Evolutionary conservation across 2,113 vertebrate genomes (phyloP).

Genomic region (Nothocercus julius): DNA sequence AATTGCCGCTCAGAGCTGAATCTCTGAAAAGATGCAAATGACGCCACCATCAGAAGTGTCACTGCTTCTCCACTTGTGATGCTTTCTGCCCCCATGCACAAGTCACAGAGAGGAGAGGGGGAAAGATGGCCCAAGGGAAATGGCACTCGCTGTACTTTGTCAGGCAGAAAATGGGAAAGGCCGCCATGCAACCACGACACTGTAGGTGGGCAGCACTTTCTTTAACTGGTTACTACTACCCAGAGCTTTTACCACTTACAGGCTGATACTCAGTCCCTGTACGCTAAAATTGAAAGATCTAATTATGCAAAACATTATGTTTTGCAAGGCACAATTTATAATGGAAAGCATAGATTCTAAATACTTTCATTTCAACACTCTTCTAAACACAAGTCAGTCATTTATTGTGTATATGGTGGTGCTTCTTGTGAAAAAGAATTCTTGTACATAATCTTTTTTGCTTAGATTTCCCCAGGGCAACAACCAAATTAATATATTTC

Average conservation of each 20-base stretch:
- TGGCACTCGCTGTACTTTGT: neutral
- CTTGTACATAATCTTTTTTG: conserved; percentile 12
- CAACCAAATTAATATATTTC: conserved; percentile 42
- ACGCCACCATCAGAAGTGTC: neutral
- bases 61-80: neutral
- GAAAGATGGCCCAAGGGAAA: neutral
- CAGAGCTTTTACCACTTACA: neutral
- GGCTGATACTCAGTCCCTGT: conserved; percentile 11
- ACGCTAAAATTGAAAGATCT: conserved; percentile 23
- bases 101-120: neutral
- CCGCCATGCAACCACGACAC: neutral
- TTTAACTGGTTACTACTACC: neutral
- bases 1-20: conserved; percentile 12
- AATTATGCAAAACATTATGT: conserved; percentile 39
- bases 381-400: conserved; percentile 13
- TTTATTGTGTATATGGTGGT: neutral
- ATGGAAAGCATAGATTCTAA: conserved; percentile 1
- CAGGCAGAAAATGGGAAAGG: neutral
- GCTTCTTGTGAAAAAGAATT: conserved; percentile 27
- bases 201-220: neutral
- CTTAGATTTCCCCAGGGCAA: conserved; percentile 45
- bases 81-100: neutral
- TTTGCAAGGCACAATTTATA: conserved; percentile 47
- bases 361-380: conserved; percentile 15
- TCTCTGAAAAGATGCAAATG: neutral